Evolutionary conservation across 2,113 vertebrate genomes (phyloP), one percentile per base, ranked within the genome.

Genomic region (Bambusicola thoracicus): DNA sequence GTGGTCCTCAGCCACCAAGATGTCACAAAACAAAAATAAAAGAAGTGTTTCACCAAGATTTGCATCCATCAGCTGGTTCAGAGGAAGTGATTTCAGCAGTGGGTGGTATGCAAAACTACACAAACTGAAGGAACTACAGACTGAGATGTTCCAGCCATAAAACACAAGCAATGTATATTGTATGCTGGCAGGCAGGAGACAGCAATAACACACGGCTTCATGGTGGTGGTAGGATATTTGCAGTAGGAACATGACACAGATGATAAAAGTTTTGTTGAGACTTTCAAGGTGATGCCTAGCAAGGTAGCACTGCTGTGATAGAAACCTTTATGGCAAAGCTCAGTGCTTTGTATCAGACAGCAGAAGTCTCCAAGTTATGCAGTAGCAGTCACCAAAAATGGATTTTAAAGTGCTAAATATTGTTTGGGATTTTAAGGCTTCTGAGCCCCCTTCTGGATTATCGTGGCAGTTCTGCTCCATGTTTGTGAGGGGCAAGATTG

Each of bases 371-470:
- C 65, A 84, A 53, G 56, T 48, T 19, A 61, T 22, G 51, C 44
- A 66, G 22, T 14, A 65, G 53, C 41, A 75, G 36, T 65, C 36
- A 84, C 24, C 51, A 74, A 76, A 86, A 51, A 88, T 61, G 29
- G 65, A 43, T 59, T 90, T 91, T 83, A 21, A 92, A 92, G 32
- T 53, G n/a, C 79, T 84, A 30, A 74, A 34, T 51, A 9, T 49
- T 82, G 18, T 48, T 70, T 68, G 40, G 34, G 11, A 44, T 79
- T 91, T 93, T 72, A 75, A 88, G 18, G 32, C n/a, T 77, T 69
- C 46, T 85, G 75, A 95, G 67, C 76, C 67, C 72, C 79, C 41
- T 82, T 65, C 72, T 88, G 78, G 40, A 41, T 91, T 40, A 41
- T 75, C 7, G 3, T 25, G 24, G 56, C 75, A 83, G 56, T 68